These are phyloP conservation scores for Dolichotis patagonum DNA, from an alignment of 2,113 vertebrate species.

Conservation along the genomic window DNA sequence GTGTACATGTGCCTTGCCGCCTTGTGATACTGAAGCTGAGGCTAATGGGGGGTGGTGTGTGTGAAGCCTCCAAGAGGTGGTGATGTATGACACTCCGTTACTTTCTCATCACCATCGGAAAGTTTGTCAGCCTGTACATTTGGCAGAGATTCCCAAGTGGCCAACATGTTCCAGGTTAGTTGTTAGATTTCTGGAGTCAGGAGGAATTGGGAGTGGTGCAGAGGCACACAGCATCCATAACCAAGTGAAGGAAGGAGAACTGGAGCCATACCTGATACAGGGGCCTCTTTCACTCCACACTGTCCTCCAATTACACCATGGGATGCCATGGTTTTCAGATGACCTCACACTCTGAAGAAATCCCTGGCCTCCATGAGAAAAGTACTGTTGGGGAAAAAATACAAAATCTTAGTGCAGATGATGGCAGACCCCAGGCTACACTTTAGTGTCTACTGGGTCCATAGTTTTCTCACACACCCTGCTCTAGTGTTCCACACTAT, in stretches of 20 bases:
- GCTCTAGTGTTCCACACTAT: not conserved
- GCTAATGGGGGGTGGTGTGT: too few species aligned
- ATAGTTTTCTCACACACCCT: not conserved
- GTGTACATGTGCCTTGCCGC: too few species aligned
- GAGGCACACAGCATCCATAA: too few species aligned
- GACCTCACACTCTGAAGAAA: not conserved
- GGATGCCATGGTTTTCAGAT: not conserved
- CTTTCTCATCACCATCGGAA: not conserved
- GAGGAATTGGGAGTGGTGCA: too few species aligned
- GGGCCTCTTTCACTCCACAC: not conserved
- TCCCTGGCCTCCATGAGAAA: not conserved
- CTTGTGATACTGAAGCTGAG: not conserved
- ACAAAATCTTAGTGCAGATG: not conserved
- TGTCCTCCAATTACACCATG: not conserved
- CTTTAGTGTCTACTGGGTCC: not conserved
- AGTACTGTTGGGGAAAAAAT: not conserved
- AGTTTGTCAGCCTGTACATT: not conserved
- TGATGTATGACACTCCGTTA: not conserved
- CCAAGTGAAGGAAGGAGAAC: not conserved
- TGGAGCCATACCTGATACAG: not conserved
- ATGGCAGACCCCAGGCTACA: not conserved
- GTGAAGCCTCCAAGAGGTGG: not conserved
- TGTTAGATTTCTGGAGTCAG: not conserved
- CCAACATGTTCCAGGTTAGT: not conserved
- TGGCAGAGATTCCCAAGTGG: fast-evolving